Evolutionary conservation across 2,113 vertebrate genomes (phyloP).

Genomic region (Poeciliopsis retropinna): DNA sequence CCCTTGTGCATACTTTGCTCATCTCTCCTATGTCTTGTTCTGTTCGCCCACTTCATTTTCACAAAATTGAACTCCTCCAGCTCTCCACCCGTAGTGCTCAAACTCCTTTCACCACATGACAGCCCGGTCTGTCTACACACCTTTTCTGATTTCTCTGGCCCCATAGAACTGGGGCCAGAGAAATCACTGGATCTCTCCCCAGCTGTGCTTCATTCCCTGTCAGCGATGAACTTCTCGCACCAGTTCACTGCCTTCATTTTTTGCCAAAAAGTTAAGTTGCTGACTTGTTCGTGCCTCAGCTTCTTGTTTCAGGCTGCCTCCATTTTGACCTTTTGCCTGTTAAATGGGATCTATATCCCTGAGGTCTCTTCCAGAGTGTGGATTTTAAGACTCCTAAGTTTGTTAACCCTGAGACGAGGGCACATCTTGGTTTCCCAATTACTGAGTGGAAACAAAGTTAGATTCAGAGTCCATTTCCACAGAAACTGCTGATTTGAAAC

Average conservation of each 20-base stretch:
- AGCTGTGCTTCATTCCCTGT: slow-evolving; percentile 2
- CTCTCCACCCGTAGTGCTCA: not conserved
- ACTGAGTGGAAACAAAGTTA: not conserved
- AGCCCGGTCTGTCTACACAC: not conserved
- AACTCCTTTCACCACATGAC: not conserved
- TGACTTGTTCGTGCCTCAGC: not conserved
- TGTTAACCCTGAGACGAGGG: not conserved
- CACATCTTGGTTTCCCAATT: not conserved
- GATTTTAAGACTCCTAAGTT: not conserved
- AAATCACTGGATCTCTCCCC: not conserved
- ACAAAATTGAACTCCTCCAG: not conserved
- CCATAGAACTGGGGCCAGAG: too few relatives aligned
- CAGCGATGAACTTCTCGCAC: not conserved
- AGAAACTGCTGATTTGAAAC: not conserved
- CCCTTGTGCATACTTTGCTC: not conserved
- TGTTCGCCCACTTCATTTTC: not conserved
- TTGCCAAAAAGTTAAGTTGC: not conserved
- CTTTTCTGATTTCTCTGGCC: not conserved
- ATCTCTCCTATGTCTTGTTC: not conserved
- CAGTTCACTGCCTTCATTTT: slow-evolving; percentile 6
- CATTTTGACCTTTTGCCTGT: slow-evolving; percentile 13
- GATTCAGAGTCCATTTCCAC: not conserved
- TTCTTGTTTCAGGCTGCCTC: slow-evolving; percentile 8
- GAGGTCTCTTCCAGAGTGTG: slow-evolving; percentile 3
- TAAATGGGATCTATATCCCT: not conserved